phyloP scores from a whole-genome alignment of 2,797 vertebrate species.

The Remorina albescens region DNA sequence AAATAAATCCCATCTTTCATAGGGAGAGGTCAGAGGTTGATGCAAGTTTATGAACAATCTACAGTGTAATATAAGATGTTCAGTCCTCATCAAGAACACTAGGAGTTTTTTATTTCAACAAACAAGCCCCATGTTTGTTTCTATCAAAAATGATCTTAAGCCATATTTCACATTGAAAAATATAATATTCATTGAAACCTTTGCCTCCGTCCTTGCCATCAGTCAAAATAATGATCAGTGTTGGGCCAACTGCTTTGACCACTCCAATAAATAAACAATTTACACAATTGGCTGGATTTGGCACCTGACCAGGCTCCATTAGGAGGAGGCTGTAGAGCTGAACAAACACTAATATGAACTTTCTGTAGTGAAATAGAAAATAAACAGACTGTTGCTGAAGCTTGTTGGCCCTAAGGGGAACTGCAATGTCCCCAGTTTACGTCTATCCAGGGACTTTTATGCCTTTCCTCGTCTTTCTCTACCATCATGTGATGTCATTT shows the following conservation, averaged over 20 bases:
- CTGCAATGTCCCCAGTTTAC: background rate
- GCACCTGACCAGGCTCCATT: constrained; percentile 11
- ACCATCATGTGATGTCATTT: background rate
- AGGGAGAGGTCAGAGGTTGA: constrained; percentile 6
- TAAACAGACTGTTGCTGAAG: background rate
- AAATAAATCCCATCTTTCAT: background rate
- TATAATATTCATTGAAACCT: background rate
- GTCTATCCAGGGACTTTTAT: background rate
- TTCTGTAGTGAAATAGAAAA: constrained; percentile 18
- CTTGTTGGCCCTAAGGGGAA: background rate
- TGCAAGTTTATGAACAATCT: background rate
- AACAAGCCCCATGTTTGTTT: background rate
- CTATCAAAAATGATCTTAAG: background rate
- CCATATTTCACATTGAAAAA: background rate
- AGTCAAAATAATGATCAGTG: constrained; percentile 16
- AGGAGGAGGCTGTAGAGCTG: background rate
- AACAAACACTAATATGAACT: constrained; percentile 17
- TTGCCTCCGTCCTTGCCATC: constrained; percentile 17
- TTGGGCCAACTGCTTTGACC: constrained; percentile 20
- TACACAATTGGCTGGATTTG: background rate
- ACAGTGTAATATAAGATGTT: background rate
- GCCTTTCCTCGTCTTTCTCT: background rate
- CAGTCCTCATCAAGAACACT: background rate
- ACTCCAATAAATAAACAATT: constrained; percentile 2
- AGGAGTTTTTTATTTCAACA: too few relatives aligned